These are phyloP conservation scores for Montipora sp. DNA, from an alignment of 64 coral and sea anemone species.

Conservation along the genomic window DNA sequence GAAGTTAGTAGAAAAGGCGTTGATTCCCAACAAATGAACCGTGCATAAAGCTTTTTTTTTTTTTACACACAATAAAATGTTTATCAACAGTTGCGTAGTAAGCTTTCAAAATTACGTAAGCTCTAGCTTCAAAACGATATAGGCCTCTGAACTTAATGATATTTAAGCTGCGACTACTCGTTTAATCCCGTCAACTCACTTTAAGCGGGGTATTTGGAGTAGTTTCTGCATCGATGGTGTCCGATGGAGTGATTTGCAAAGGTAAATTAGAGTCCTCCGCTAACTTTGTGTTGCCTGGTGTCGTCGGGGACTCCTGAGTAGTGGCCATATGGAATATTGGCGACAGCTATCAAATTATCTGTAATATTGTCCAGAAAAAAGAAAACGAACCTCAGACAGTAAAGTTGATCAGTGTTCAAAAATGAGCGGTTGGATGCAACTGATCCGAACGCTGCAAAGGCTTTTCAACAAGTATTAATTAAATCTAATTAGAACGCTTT, in stretches of 20 bases:
- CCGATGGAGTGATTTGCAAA: background rate
- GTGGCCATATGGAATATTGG: background rate
- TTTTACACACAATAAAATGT: no score
- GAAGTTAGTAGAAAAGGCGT: no score
- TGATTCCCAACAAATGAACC: no score
- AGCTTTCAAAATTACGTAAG: no score
- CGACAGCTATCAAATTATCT: background rate
- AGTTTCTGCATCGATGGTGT: background rate
- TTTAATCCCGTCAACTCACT: background rate
- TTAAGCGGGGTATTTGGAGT: constrained; percentile 11
- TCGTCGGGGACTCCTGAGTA: background rate
- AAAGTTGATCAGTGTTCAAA: background rate
- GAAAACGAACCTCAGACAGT: background rate
- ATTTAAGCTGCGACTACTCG: no score
- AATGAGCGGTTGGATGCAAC: no score
- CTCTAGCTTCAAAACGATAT: no score
- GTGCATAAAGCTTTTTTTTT: no score
- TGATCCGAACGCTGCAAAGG: no score
- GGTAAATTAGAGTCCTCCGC: background rate
- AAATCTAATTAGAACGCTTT: background rate
- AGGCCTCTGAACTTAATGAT: no score
- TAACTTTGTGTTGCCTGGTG: background rate
- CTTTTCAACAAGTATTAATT: no score
- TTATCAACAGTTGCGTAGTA: no score
- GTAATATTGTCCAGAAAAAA: background rate